A percentile compares a stretch with the other conserved stretches of the same genome.
These are phyloP conservation scores for Caranx melampygus DNA, from an alignment of 2,113 vertebrate species.

Conservation along the genomic window DNA sequence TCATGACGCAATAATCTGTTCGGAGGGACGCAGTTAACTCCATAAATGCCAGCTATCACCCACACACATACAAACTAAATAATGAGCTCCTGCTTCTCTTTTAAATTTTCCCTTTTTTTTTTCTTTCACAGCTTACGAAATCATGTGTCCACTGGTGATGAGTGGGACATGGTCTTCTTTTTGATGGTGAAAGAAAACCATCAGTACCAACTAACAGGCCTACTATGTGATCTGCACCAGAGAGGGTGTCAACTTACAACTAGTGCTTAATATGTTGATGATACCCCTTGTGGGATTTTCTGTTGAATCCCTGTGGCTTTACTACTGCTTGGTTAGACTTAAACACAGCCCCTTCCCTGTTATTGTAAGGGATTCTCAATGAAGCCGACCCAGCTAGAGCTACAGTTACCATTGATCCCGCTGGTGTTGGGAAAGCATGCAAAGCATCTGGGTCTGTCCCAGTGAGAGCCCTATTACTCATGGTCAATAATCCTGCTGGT, in stretches of 20 bases:
- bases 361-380: conserved; percentile 66
- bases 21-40: no score
- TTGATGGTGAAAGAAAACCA: neutral
- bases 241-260: conserved; percentile 56
- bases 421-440: conserved; percentile 71
- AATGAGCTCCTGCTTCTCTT: no score
- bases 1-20: no score
- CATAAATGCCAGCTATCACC: no score
- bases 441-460: conserved; percentile 62
- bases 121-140: no score
- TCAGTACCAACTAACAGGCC: conserved; percentile 3
- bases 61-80: no score
- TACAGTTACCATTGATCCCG: conserved; percentile 68
- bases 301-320: conserved; percentile 65
- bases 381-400: conserved; percentile 58
- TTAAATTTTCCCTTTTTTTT: no score
- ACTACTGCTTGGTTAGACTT: conserved; percentile 65
- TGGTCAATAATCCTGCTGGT: conserved; percentile 57
- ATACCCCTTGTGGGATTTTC: conserved; percentile 63
- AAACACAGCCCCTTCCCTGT: conserved; percentile 73
- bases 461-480: conserved; percentile 70
- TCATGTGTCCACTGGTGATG: neutral
- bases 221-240: conserved; percentile 1
- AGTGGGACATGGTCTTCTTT: no score
- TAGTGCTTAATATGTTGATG: conserved; percentile 60